These are phyloP conservation scores for Lymantria dispar DNA, from an alignment of 2,888 invertebrate genomes.

Conservation along the genomic window DNA sequence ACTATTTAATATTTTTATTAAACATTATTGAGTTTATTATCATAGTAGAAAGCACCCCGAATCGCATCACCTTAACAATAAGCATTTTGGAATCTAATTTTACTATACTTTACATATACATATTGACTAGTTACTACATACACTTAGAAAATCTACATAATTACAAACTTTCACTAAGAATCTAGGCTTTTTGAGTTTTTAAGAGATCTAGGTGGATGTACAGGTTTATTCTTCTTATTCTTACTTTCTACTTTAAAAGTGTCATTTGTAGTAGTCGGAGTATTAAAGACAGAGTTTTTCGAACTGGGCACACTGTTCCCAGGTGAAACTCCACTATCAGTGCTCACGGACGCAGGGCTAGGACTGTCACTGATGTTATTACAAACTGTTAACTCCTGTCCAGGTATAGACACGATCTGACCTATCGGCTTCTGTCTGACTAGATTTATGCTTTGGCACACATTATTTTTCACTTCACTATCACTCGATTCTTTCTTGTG, in stretches of 20 bases:
- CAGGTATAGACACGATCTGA: slow-evolving; percentile 72
- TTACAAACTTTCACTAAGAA: slow-evolving; percentile 73
- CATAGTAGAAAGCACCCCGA: slow-evolving; percentile 7
- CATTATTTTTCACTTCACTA: slow-evolving; percentile 56
- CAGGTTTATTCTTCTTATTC: slow-evolving; percentile 61
- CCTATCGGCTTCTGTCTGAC: slow-evolving; percentile 78
- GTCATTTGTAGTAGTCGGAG: slow-evolving; percentile 48
- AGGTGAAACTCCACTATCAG: slow-evolving; percentile 73
- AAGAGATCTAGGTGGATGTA: slow-evolving; percentile 60
- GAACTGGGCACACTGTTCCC: slow-evolving; percentile 69
- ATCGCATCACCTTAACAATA: slow-evolving; percentile 30
- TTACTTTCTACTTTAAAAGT: slow-evolving; percentile 54
- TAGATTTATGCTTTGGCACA: slow-evolving; percentile 81
- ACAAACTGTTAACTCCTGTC: slow-evolving; percentile 74
- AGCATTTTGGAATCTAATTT: slow-evolving; percentile 74
- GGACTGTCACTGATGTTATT: slow-evolving; percentile 70
- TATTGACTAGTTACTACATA: slow-evolving; percentile 63
- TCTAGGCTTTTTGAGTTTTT: slow-evolving; percentile 79
- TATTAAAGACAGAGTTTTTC: slow-evolving; percentile 63
- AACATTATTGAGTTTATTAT: no score
- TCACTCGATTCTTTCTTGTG: slow-evolving; percentile 64
- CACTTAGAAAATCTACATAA: slow-evolving; percentile 82
- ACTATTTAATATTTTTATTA: no score
- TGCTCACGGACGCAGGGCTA: slow-evolving; percentile 71
- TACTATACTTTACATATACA: slow-evolving; percentile 55